Evolutionary conservation across 2,888 invertebrate genomes (phyloP).

Genomic region (Coenonympha glycerion): DNA sequence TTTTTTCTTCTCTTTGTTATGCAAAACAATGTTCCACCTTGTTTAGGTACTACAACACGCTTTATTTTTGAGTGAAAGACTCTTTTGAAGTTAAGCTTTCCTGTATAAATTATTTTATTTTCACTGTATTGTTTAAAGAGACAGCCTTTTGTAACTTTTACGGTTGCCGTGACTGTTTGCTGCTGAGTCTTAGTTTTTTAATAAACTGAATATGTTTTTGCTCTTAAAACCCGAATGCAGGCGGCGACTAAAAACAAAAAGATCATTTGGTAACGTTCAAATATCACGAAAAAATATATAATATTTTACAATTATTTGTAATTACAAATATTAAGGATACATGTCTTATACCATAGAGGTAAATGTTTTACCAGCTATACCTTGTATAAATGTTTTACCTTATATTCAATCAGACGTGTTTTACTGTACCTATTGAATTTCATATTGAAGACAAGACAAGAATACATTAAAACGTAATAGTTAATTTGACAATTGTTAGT

Average conservation of each 20-base stretch:
- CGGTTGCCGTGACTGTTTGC: slow-evolving; percentile 57
- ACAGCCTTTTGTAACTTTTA: slow-evolving; percentile 66
- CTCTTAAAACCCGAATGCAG: background rate
- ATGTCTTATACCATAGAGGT: no score
- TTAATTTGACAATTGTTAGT: no score
- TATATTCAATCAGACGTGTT: no score
- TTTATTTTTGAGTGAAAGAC: slow-evolving; percentile 76
- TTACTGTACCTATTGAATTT: no score
- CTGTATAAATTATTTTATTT: slow-evolving; percentile 76
- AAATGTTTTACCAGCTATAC: no score
- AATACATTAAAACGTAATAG: no score
- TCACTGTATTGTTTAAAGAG: slow-evolving; percentile 71
- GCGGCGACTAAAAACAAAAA: background rate
- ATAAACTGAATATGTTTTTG: slow-evolving; percentile 30
- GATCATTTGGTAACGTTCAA: background rate
- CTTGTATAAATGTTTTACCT: no score
- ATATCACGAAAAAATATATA: background rate
- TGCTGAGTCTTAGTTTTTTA: slow-evolving; percentile 55
- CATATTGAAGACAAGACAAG: no score
- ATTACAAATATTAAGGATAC: no score
- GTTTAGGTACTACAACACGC: slow-evolving; percentile 76
- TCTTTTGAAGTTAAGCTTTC: slow-evolving; percentile 76
- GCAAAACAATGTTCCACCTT: slow-evolving; percentile 77
- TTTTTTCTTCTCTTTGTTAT: slow-evolving; percentile 72
- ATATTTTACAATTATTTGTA: background rate